Evolutionary conservation across 1,140 invertebrate species (phyloP).

Genomic region (Aphelinus certus): DNA sequence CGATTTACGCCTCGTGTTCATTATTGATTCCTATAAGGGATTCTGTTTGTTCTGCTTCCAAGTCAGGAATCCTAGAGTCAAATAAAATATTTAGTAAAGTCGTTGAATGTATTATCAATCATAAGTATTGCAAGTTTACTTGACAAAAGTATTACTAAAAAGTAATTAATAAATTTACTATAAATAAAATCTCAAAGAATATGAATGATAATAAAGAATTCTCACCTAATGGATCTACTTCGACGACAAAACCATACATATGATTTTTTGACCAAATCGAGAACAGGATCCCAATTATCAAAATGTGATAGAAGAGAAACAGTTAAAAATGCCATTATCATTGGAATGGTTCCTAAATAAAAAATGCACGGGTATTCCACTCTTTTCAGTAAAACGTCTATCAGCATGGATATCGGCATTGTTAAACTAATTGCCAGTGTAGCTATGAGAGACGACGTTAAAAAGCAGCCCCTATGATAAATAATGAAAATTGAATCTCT

Average conservation of each 20-base stretch:
- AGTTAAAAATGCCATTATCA: constrained; percentile 81
- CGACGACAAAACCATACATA: constrained; percentile 68
- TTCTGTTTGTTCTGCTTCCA: constrained; percentile 78
- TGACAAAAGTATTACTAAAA: not conserved
- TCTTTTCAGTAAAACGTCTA: constrained; percentile 81
- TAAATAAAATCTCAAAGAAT: not conserved
- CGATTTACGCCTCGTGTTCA: constrained; percentile 68
- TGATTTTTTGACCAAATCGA: constrained; percentile 71
- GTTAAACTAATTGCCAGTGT: constrained; percentile 84
- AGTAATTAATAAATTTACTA: not conserved
- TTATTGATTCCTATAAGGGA: constrained; percentile 75
- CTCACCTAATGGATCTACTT: constrained; percentile 66
- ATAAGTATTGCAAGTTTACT: too few species aligned
- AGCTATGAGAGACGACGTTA: constrained; percentile 87
- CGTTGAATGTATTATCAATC: too few species aligned
- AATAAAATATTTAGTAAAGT: constrained; percentile 29
- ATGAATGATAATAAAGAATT: constrained; percentile 24
- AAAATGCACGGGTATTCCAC: constrained; percentile 79
- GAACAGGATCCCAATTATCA: constrained; percentile 86
- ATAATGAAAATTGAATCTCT: constrained; percentile 34
- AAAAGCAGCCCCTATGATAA: constrained; percentile 81
- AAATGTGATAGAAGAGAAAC: constrained; percentile 81
- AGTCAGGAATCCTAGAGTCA: constrained; percentile 70
- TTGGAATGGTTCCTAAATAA: constrained; percentile 82
- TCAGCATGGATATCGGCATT: constrained; percentile 86